phyloP scores from a whole-genome alignment of 1,140 invertebrate species.

The Calliopsis andreniformis region DNA sequence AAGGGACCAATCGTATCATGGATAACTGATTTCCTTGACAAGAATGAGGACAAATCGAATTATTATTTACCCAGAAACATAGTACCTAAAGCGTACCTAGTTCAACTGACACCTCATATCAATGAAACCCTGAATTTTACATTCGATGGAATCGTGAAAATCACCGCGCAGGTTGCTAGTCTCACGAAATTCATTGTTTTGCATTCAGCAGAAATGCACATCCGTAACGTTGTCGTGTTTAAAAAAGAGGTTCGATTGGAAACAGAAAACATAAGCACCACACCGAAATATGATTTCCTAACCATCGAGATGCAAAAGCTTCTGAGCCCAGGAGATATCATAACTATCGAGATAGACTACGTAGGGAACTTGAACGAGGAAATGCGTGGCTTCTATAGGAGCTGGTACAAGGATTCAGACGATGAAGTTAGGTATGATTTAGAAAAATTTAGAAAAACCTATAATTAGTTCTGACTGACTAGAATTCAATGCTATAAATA shows the following conservation, averaged over 20 bases:
- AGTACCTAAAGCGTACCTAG: constrained; percentile 60
- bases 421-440: constrained; percentile 74
- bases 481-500: too few species aligned
- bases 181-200: constrained; percentile 81
- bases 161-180: constrained; percentile 75
- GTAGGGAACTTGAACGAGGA: constrained; percentile 82
- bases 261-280: rapidly evolving
- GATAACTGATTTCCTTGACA: not conserved
- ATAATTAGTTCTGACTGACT: too few species aligned
- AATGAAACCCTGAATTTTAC: constrained; percentile 76
- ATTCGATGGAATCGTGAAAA: constrained; percentile 79
- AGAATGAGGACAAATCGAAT: not conserved
- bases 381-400: constrained; percentile 90
- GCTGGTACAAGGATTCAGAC: constrained; percentile 84
- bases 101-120: constrained; percentile 29
- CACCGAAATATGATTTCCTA: constrained; percentile 43
- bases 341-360: constrained; percentile 81
- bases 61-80: constrained; percentile 67
- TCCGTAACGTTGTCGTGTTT: constrained; percentile 48
- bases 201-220: constrained; percentile 78
- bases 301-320: constrained; percentile 72
- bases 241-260: not conserved
- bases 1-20: constrained; percentile 28
- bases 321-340: constrained; percentile 67
- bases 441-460: too few species aligned